These are phyloP conservation scores for Siniperca chuatsi DNA, from an alignment of 2,113 vertebrate species.

Conservation along the genomic window DNA sequence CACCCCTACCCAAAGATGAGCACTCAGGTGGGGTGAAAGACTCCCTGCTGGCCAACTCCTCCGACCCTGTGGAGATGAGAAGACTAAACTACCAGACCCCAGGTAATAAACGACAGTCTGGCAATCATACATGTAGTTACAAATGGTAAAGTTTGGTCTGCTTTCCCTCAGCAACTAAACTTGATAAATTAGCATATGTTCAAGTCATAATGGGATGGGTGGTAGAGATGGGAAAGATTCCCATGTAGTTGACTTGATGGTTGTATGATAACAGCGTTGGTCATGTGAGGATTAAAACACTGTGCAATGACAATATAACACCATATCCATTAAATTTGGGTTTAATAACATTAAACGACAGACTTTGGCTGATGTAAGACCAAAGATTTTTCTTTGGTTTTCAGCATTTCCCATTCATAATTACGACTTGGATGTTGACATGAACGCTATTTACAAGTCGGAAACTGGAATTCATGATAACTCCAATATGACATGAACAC, in stretches of 20 bases:
- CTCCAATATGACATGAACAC: neutral
- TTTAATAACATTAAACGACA: neutral
- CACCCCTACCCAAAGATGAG: slow-evolving; percentile 95
- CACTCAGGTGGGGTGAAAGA: slow-evolving; percentile 96
- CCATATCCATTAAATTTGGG: neutral
- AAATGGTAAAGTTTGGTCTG: slow-evolving; percentile 1
- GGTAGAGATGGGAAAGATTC: neutral
- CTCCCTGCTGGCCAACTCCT: slow-evolving; percentile 93
- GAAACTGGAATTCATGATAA: neutral
- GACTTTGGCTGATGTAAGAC: neutral
- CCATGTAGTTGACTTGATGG: neutral
- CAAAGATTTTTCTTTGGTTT: neutral
- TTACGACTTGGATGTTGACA: neutral
- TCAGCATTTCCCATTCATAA: neutral
- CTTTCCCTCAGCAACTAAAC: neutral
- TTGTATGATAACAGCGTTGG: neutral
- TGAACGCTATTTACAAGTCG: neutral
- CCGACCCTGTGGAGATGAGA: slow-evolving; percentile 97
- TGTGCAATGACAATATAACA: neutral
- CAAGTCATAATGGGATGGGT: neutral
- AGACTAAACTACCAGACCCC: slow-evolving; percentile 98
- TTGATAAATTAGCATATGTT: neutral
- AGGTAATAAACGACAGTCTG: slow-evolving; percentile 82
- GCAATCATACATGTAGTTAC: neutral
- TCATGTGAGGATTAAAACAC: neutral